Evolutionary conservation across 2,797 vertebrate species (phyloP).

Genomic region (Sebastes baramenuke): DNA sequence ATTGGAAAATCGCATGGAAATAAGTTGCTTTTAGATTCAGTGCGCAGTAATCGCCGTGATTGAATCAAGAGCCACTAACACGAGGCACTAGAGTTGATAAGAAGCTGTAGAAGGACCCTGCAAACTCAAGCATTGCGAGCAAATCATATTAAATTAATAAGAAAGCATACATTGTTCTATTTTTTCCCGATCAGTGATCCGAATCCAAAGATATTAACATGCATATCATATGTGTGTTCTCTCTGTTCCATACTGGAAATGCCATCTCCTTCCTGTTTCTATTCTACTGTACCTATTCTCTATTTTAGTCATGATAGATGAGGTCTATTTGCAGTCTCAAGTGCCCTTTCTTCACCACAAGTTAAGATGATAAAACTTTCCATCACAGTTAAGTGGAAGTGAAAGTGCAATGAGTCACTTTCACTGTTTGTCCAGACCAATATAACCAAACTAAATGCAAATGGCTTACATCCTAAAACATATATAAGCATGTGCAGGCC

Average conservation of each 20-base stretch:
- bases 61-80: slow-evolving; percentile 27
- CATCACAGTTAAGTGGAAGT: not conserved
- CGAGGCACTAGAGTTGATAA: slow-evolving; percentile 6
- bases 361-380: not conserved
- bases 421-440: not conserved
- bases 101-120: not conserved
- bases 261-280: not conserved
- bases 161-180: not conserved
- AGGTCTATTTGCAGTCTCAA: not conserved
- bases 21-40: slow-evolving; percentile 6
- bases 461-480: not conserved
- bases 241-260: not conserved
- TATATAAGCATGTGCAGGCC: not conserved
- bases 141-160: not conserved
- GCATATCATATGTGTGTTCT: not conserved
- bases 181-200: too few relatives aligned
- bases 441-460: not conserved
- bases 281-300: not conserved
- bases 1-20: slow-evolving; percentile 16
- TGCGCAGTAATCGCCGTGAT: slow-evolving; percentile 33
- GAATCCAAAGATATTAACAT: not conserved
- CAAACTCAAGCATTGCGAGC: not conserved
- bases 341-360: not conserved
- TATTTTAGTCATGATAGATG: not conserved
- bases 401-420: not conserved